Conservation (phyloP, 37 sponge, comb jelly and placozoan species). For the Bolinopsis microptera region DNA sequence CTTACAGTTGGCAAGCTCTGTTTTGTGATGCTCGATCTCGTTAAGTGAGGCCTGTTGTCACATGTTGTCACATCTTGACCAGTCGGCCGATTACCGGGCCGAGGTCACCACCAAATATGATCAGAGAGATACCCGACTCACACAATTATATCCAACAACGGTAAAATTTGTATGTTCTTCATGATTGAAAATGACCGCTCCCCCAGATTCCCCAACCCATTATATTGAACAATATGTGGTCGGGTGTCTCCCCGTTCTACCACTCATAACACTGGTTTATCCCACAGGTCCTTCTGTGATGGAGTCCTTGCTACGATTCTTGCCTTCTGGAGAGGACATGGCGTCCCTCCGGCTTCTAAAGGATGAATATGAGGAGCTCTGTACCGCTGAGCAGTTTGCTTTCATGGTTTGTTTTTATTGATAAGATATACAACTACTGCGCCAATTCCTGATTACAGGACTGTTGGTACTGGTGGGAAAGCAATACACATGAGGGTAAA, state of each 20-base stretch:
- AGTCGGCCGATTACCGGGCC: too few relatives aligned
- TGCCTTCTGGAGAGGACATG: constrained; percentile 86
- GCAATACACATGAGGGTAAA: constrained; percentile 12
- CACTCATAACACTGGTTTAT: background rate
- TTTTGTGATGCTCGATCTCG: background rate
- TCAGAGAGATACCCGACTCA: too few relatives aligned
- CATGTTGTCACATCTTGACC: background rate
- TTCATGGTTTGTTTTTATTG: constrained; percentile 71
- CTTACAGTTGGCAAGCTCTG: background rate
- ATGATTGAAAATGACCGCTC: too few relatives aligned
- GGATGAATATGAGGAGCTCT: constrained; percentile 76
- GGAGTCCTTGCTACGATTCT: constrained; percentile 78
- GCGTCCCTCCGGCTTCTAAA: constrained; percentile 68
- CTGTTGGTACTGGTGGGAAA: background rate
- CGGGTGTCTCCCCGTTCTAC: background rate
- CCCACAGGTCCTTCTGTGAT: constrained; percentile 66
- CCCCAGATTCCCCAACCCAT: too few relatives aligned
- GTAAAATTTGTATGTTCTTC: too few relatives aligned
- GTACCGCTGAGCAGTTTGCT: constrained; percentile 85
- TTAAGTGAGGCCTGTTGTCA: background rate
- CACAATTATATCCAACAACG: too few relatives aligned
- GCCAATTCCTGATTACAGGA: background rate
- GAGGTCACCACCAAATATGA: too few relatives aligned
- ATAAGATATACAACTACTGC: too few relatives aligned
- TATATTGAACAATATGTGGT: too few relatives aligned